Evolutionary conservation across 2,797 vertebrate genomes (phyloP).

Genomic region (Mastacembelus armatus): DNA sequence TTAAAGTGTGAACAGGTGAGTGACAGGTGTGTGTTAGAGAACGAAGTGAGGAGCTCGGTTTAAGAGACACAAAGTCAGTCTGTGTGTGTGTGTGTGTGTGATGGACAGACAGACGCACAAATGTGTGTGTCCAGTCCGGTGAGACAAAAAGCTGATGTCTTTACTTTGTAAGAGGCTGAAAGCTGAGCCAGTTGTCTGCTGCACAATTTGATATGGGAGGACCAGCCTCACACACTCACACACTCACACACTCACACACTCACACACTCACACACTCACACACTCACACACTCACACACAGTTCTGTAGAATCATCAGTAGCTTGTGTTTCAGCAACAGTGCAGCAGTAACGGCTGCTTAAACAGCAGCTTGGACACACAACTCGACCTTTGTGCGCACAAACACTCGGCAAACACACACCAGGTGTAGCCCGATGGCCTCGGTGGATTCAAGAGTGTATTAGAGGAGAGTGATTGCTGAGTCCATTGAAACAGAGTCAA

Average conservation of each 20-base stretch:
- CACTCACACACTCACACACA: conserved; percentile 3
- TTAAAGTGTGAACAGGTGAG: too few relatives aligned
- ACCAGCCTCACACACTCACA: background rate
- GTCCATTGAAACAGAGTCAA: background rate
- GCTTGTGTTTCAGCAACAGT: conserved; percentile 66
- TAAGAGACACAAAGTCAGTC: too few relatives aligned
- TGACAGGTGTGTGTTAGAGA: too few relatives aligned
- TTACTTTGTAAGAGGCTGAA: conserved; percentile 68
- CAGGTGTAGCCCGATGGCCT: background rate
- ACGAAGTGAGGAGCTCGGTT: background rate
- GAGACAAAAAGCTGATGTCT: conserved; percentile 70
- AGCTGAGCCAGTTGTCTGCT: conserved; percentile 71
- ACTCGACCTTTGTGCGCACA: background rate
- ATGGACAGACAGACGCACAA: background rate
- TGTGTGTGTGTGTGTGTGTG: too few relatives aligned
- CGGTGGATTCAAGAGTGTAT: background rate
- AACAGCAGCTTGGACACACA: conserved; percentile 54
- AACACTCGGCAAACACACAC: background rate
- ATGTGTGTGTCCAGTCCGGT: background rate
- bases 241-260: background rate
- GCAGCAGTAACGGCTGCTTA: conserved; percentile 69
- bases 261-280: background rate
- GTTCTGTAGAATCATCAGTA: conserved; percentile 71
- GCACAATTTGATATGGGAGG: conserved; percentile 81
- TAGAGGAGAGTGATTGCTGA: background rate